Conservation (phyloP, 2,797 vertebrate genomes). For the Eulemur rubriventer region DNA sequence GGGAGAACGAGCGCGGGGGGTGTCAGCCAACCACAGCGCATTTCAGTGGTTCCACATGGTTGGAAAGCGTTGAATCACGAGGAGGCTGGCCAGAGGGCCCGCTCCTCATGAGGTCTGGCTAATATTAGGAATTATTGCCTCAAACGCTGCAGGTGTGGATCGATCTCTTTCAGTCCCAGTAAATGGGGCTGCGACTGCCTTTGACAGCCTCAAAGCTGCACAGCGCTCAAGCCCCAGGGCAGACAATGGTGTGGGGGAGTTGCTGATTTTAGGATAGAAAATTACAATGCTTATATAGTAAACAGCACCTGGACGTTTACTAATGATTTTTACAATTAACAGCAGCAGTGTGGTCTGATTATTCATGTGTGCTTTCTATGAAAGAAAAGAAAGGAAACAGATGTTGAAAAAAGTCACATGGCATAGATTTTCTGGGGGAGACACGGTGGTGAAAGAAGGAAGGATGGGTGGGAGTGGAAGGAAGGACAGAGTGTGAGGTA, state of each 20-base stretch:
- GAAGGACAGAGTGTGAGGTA: constrained; percentile 58
- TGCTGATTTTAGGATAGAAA: constrained; percentile 89
- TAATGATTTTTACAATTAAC: constrained; percentile 91
- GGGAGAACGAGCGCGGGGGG: constrained; percentile 69
- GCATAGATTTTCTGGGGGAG: not conserved
- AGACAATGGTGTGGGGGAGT: constrained; percentile 87
- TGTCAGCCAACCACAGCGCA: constrained; percentile 79
- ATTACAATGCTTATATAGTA: constrained; percentile 89
- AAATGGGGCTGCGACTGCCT: constrained; percentile 85
- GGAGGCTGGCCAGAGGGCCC: constrained; percentile 84
- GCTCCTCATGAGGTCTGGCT: constrained; percentile 88
- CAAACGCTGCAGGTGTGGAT: constrained; percentile 88
- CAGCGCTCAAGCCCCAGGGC: constrained; percentile 84
- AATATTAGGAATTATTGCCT: constrained; percentile 89
- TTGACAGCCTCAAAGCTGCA: constrained; percentile 86
- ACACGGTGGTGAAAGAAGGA: not conserved
- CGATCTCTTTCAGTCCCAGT: constrained; percentile 86
- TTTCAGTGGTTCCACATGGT: constrained; percentile 83
- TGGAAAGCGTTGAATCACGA: constrained; percentile 82
- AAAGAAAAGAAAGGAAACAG: constrained; percentile 89
- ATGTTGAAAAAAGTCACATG: constrained; percentile 84
- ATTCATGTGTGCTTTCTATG: constrained; percentile 85
- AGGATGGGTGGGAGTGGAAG: not conserved
- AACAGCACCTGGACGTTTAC: constrained; percentile 91
- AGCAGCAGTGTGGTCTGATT: constrained; percentile 85